A percentile compares a stretch with the other conserved stretches of the same genome.
Evolutionary conservation across 2,888 invertebrate species (phyloP).

Genomic region (Andricus curvator): DNA sequence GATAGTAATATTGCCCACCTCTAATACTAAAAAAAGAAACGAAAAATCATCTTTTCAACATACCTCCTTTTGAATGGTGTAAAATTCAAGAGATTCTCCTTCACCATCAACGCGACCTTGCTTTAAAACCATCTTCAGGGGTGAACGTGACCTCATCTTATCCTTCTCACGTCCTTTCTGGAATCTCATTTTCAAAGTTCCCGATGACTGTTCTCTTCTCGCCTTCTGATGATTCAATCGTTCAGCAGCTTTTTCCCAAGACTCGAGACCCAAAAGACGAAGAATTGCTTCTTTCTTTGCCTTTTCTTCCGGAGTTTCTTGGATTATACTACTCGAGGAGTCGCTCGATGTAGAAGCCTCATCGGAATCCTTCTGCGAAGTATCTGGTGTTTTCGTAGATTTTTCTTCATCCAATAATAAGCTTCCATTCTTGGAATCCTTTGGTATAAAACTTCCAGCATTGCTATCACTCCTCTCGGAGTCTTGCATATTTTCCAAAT

Average conservation of each 20-base stretch:
- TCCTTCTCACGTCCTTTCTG: constrained; percentile 79
- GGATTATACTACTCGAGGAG: constrained; percentile 67
- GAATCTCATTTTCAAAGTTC: constrained; percentile 90
- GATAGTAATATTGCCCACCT: neutral
- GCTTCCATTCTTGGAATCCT: constrained; percentile 50
- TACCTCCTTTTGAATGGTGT: constrained; percentile 87
- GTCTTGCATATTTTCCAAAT: constrained; percentile 55
- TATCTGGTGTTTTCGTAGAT: constrained; percentile 61
- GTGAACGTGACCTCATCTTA: constrained; percentile 84
- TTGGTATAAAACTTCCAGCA: constrained; percentile 57
- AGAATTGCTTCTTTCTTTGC: constrained; percentile 87
- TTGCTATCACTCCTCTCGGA: constrained; percentile 56
- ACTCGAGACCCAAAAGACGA: constrained; percentile 86
- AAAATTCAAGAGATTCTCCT: constrained; percentile 80
- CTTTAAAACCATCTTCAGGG: constrained; percentile 89
- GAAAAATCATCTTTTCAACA: constrained; percentile 54
- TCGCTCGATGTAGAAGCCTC: constrained; percentile 74
- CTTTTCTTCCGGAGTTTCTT: constrained; percentile 83
- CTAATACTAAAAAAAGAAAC: constrained; percentile 2
- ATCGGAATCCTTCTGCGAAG: constrained; percentile 68
- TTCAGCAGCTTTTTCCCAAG: constrained; percentile 85
- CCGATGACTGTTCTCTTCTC: constrained; percentile 83
- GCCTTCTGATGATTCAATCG: constrained; percentile 78
- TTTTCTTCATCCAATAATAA: constrained; percentile 56
- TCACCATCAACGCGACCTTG: constrained; percentile 80